Conservation (phyloP, 2,113 vertebrate genomes). For the Cyanoderma ruficeps region DNA sequence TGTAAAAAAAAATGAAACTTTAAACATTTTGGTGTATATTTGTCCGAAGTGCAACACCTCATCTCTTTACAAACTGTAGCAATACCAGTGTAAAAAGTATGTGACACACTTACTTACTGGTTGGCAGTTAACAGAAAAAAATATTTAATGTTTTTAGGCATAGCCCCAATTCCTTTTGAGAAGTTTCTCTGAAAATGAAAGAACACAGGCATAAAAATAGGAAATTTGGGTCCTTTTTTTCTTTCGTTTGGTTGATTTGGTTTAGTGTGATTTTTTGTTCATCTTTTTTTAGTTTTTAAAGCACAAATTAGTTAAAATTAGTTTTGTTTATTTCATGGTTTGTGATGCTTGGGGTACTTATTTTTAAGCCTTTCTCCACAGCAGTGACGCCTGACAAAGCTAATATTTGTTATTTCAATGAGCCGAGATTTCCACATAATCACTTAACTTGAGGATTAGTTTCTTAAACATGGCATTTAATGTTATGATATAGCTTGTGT, state of each 20-base stretch:
- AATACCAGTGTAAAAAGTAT: neutral
- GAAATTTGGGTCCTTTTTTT: neutral
- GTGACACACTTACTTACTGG: neutral
- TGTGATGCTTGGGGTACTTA: neutral
- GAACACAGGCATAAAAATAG: neutral
- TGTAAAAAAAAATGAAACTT: neutral
- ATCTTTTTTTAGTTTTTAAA: neutral
- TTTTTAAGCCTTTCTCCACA: neutral
- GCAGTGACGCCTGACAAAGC: neutral
- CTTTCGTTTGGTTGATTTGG: neutral
- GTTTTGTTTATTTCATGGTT: neutral
- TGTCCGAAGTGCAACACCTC: neutral
- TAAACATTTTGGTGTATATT: neutral
- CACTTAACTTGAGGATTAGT: neutral
- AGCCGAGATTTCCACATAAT: neutral
- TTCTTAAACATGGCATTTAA: neutral
- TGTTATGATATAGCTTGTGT: neutral
- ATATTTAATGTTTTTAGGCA: neutral
- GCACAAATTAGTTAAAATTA: neutral
- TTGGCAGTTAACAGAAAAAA: neutral
- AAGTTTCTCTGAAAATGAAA: neutral
- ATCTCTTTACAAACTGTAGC: neutral
- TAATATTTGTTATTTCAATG: neutral
- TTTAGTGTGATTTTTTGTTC: neutral
- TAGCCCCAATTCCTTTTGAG: neutral